Evolutionary conservation across 2,888 invertebrate species (phyloP).

Genomic region (Acanthosoma haemorrhoidale): DNA sequence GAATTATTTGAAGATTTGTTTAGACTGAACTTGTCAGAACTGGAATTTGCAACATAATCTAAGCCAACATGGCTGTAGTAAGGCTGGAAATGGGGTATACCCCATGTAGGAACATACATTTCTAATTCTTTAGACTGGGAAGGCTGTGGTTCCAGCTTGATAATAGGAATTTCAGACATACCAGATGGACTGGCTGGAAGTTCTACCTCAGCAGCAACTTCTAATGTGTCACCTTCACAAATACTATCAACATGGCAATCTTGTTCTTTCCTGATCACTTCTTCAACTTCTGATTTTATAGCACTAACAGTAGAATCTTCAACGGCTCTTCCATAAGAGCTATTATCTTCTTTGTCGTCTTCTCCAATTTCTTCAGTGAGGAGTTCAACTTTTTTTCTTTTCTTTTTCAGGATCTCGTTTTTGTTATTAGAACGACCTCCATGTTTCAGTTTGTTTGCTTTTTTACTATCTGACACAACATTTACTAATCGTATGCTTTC

Average conservation of each 20-base stretch:
- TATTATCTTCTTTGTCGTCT: no score
- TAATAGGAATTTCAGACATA: background rate
- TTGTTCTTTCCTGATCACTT: background rate
- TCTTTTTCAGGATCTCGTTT: slow-evolving; percentile 11
- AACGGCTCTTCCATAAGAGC: no score
- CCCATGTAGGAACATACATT: background rate
- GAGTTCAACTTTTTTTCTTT: background rate
- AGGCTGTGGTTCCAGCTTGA: background rate
- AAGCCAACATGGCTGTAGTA: background rate
- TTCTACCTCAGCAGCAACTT: slow-evolving; percentile 16
- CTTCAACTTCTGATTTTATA: background rate
- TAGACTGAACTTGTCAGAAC: no score
- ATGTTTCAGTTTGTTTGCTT: background rate
- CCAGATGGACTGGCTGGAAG: background rate
- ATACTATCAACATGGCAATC: background rate
- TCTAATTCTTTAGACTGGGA: slow-evolving; percentile 8
- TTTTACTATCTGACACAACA: background rate
- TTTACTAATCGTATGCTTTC: background rate
- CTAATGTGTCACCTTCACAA: background rate
- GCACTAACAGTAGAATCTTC: no score
- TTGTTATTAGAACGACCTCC: background rate
- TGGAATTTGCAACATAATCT: background rate
- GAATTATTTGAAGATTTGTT: no score
- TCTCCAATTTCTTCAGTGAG: background rate
- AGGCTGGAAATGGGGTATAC: background rate